Evolutionary conservation across 2,888 invertebrate species (phyloP), one percentile per base, ranked within the genome.

Genomic region (Chrysolina haemoptera): DNA sequence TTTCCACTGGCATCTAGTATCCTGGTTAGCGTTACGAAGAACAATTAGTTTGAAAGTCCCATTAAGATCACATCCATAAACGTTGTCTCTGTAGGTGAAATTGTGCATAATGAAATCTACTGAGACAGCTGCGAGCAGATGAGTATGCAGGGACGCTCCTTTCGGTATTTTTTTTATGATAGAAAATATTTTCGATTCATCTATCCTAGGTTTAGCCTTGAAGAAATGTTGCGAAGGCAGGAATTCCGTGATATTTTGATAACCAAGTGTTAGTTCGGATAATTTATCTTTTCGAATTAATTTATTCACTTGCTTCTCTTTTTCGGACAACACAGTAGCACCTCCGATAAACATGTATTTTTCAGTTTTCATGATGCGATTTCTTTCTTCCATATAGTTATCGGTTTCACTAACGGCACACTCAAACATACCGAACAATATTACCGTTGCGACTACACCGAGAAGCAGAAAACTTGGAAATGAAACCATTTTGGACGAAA

Each of bases 121-220:
- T 8, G 92, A 92, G 20, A 91, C 89, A 0, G 93, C 87, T 0
- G 92, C 92, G 73, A 92, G 91, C 77, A 94, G 91, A 82, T 95
- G 95, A 0, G 91, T 89, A 84, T 95, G 95, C 14, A 95, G 85
- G 0, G 92, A 91, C 0, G 91, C 93, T 4, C 94, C 96, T 87
- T 96, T 96, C 0, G 96, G 96, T 90, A 96, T 90, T 46, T 86
- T 87, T 75, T 90, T 89, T 12, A 96, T 90, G 9, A 94, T 89
- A 78, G 90, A 86, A 82, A 92, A 95, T 0, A 95, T 91, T 77
- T 91, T 89, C 0, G 94, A 94, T 0, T 89, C 78, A 1, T 90
- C 88, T 64, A 95, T 93, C 16, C 88, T 85, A 1, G 89, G 82
- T 81, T 91, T 91, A 1, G 91, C 91, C 1, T 88, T 84, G 82